Conservation (phyloP, 2,888 invertebrate species). For the Harmothoe impar region DNA sequence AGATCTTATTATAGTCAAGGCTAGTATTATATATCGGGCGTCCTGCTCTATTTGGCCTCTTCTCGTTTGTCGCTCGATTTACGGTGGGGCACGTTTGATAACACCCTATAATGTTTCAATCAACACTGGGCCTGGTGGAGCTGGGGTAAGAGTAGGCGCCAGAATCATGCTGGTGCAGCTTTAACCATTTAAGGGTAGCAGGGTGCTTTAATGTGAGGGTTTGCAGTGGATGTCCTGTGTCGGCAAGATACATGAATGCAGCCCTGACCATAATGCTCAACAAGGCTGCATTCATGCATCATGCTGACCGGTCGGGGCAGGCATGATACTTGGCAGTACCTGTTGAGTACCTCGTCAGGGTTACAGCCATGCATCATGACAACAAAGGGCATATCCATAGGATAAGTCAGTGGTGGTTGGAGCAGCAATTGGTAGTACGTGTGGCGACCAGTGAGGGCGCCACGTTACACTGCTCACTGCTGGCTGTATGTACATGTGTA, state of each 20-base stretch:
- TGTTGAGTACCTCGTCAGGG: no score
- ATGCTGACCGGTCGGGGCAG: no score
- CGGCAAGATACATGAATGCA: no score
- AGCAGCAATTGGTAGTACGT: not conserved
- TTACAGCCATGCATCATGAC: no score
- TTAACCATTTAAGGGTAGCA: no score
- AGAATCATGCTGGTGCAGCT: not conserved
- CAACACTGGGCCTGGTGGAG: conserved; percentile 34
- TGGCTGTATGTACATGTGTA: no score
- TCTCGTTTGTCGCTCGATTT: conserved; percentile 36
- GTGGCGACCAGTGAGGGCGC: conserved; percentile 15
- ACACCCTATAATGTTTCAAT: conserved; percentile 46
- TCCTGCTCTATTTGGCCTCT: not conserved
- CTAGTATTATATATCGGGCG: not conserved
- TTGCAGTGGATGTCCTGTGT: no score
- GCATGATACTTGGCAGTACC: no score
- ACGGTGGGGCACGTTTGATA: not conserved
- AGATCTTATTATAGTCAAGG: not conserved
- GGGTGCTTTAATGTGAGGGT: no score
- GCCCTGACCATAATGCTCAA: no score
- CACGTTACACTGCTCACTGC: no score
- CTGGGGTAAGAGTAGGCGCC: not conserved
- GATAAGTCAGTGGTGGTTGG: not conserved
- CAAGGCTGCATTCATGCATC: no score
- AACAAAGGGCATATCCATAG: not conserved